Percentiles rank a stretch among this genome's conserved stretches.
Conservation (phyloP, 2,888 invertebrate species). For the Tenthredo distinguenda region DNA sequence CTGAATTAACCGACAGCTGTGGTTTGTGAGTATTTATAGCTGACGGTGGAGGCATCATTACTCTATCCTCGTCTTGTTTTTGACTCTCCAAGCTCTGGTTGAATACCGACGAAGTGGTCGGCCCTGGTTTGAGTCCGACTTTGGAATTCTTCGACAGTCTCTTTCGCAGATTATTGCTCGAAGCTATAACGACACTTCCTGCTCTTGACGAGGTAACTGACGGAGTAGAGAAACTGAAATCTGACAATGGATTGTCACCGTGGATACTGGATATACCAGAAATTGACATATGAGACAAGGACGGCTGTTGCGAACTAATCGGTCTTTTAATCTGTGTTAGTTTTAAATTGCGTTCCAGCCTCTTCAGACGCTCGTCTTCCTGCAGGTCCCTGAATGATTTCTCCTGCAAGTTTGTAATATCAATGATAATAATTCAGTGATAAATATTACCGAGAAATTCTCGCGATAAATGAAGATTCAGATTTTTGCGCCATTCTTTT, state of each 20-base stretch:
- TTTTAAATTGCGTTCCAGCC: conserved; percentile 64
- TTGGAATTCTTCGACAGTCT: conserved; percentile 54
- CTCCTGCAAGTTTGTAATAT: conserved; percentile 56
- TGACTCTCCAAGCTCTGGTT: not conserved
- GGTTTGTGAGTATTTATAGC: not conserved
- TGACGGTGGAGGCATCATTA: conserved; percentile 68
- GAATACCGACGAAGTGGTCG: conserved; percentile 10
- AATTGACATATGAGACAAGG: conserved; percentile 58
- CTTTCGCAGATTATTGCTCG: conserved; percentile 68
- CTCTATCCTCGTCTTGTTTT: conserved; percentile 54
- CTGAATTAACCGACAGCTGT: not conserved
- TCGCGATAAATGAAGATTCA: not conserved
- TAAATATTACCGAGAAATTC: not conserved
- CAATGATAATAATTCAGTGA: not conserved
- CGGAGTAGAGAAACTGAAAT: conserved; percentile 57
- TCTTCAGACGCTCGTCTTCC: conserved; percentile 66
- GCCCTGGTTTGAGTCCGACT: not conserved
- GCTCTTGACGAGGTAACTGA: conserved; percentile 57
- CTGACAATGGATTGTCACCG: conserved; percentile 57
- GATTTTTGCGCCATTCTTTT: not conserved
- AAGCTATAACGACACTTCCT: conserved; percentile 69
- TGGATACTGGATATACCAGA: conserved; percentile 65
- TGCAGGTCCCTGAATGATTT: conserved; percentile 64
- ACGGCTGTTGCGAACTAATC: not conserved
- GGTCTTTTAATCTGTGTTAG: conserved; percentile 54